These are phyloP conservation scores for Pristionchus mayeri DNA, from an alignment of 2,888 invertebrate genomes.

Conservation along the genomic window DNA sequence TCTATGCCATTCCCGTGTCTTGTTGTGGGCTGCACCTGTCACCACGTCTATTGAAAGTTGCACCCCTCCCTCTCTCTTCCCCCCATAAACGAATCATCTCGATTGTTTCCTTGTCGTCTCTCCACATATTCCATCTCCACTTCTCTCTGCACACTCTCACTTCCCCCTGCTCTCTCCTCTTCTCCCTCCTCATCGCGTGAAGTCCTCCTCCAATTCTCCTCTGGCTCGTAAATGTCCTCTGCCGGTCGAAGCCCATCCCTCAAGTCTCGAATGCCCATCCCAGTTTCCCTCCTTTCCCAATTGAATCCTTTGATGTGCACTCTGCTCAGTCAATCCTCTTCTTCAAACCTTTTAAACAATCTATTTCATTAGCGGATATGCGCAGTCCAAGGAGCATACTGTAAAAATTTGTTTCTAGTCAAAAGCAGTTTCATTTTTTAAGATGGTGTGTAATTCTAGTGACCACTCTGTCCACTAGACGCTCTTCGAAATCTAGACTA, in stretches of 20 bases:
- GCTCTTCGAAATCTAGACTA: not conserved
- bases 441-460: too few relatives aligned
- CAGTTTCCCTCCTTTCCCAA: not conserved
- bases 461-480: not conserved
- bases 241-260: not conserved
- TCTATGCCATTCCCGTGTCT: too few relatives aligned
- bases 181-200: too few relatives aligned
- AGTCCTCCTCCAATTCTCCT: not conserved
- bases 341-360: too few relatives aligned
- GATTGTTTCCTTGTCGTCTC: slow-evolving; percentile 29
- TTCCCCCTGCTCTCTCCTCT: not conserved
- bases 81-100: slow-evolving; percentile 33
- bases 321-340: too few relatives aligned
- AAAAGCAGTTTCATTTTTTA: too few relatives aligned
- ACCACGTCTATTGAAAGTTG: too few relatives aligned
- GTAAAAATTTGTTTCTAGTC: too few relatives aligned
- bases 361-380: too few relatives aligned
- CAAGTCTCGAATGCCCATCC: not conserved
- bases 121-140: slow-evolving; percentile 13
- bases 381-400: too few relatives aligned
- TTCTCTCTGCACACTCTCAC: not conserved
- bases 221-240: not conserved
- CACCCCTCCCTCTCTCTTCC: not conserved
- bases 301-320: too few relatives aligned
- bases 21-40: too few relatives aligned